phyloP scores from a whole-genome alignment of 2,888 invertebrate species.

The Zygaena filipendulae region DNA sequence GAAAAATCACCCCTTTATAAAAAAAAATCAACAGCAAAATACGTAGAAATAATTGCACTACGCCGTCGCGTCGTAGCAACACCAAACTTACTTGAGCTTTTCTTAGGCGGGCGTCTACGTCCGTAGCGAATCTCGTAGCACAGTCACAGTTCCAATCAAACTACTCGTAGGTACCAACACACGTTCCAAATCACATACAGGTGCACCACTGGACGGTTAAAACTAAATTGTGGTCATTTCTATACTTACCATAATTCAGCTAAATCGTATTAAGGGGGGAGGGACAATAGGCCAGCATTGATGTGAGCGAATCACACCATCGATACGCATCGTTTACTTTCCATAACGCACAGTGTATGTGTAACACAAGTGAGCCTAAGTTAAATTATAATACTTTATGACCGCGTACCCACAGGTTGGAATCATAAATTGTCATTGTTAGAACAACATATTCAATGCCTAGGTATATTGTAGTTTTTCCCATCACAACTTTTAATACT shows the following conservation, averaged over 20 bases:
- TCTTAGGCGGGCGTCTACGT: conserved; percentile 30
- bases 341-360: conserved; percentile 43
- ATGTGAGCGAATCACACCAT: conserved; percentile 67
- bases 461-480: conserved; percentile 20
- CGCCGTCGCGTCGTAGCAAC: no score
- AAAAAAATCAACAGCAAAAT: no score
- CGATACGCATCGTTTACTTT: conserved; percentile 60
- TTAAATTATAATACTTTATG: conserved; percentile 41
- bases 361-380: conserved; percentile 40
- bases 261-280: conserved; percentile 64
- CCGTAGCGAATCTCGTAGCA: conserved; percentile 34
- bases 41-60: no score
- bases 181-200: conserved; percentile 29
- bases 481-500: no score
- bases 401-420: no score
- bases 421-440: conserved; percentile 29
- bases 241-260: conserved; percentile 60
- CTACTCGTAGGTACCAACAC: conserved; percentile 21
- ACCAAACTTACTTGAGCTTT: conserved; percentile 41
- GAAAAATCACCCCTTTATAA: no score
- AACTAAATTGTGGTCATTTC: conserved; percentile 60
- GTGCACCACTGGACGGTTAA: conserved; percentile 48
- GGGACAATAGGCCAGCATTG: conserved; percentile 60
- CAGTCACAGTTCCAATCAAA: conserved; percentile 25
- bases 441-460: conserved; percentile 12